Conservation (phyloP, 2,797 vertebrate species). For the Tenualosa ilisha region DNA sequence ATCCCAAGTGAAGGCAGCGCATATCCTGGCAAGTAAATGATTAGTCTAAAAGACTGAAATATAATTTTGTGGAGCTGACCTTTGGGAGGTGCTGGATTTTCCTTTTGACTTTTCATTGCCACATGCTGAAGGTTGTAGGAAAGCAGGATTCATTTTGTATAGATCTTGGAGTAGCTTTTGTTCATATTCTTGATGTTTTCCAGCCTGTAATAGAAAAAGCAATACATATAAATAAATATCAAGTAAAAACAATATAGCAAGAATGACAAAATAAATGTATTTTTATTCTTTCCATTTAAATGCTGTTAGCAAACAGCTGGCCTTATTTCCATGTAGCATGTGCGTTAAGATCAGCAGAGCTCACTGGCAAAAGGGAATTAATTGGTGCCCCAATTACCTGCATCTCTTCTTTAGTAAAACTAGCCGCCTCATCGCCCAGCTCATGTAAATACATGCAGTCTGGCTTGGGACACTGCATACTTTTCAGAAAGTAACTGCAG, state of each 20-base stretch:
- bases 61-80: slow-evolving; percentile 57
- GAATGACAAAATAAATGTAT: not conserved
- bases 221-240: not conserved
- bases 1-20: not conserved
- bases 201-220: slow-evolving; percentile 69
- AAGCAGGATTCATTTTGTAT: slow-evolving; percentile 87
- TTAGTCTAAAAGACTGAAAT: not conserved
- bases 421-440: slow-evolving; percentile 96
- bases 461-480: slow-evolving; percentile 98
- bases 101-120: slow-evolving; percentile 87
- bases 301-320: not conserved
- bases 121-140: slow-evolving; percentile 82
- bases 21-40: not conserved
- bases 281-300: not conserved
- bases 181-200: slow-evolving; percentile 89
- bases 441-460: slow-evolving; percentile 99
- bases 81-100: slow-evolving; percentile 85
- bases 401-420: slow-evolving; percentile 99
- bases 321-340: not conserved
- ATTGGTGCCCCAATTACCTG: slow-evolving; percentile 76
- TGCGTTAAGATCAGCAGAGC: not conserved
- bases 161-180: slow-evolving; percentile 89
- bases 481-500: slow-evolving; percentile 99
- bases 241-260: not conserved
- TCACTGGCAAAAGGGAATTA: not conserved